Percentiles rank a stretch among this genome's conserved stretches.
Conservation (phyloP, 2,797 vertebrate genomes). For the Dromococcyx pavoninus region DNA sequence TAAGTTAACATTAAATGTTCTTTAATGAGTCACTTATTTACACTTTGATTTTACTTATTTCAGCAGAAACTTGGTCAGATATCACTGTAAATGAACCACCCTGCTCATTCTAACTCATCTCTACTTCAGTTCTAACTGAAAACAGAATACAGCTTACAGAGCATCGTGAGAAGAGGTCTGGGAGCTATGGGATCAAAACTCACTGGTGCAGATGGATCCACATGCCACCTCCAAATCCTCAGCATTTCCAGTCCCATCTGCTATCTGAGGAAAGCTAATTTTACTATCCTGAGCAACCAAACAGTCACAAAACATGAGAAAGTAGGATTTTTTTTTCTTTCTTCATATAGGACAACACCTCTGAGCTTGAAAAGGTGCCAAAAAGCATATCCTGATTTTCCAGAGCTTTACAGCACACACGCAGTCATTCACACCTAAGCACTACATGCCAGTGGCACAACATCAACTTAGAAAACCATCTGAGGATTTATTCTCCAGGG, state of each 20-base stretch:
- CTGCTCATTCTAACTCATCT: background rate
- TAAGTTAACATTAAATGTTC: background rate
- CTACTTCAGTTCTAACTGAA: background rate
- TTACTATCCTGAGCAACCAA: background rate
- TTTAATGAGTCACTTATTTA: background rate
- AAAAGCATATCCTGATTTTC: constrained; percentile 4
- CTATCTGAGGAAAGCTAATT: background rate
- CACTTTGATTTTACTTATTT: background rate
- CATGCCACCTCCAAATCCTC: background rate
- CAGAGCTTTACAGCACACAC: background rate
- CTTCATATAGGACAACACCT: background rate
- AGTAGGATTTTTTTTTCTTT: background rate
- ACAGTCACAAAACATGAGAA: background rate
- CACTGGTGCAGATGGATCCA: background rate
- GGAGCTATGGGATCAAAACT: background rate
- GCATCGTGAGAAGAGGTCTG: background rate
- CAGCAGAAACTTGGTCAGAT: background rate
- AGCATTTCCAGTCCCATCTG: constrained; percentile 8
- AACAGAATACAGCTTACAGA: background rate
- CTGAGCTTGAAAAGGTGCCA: background rate
- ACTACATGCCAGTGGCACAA: background rate
- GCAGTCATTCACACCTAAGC: background rate
- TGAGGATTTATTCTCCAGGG: background rate
- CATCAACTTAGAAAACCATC: background rate
- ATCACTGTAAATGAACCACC: background rate